phyloP scores from a whole-genome alignment of 2,797 vertebrate genomes.

The Scyliorhinus canicula region DNA sequence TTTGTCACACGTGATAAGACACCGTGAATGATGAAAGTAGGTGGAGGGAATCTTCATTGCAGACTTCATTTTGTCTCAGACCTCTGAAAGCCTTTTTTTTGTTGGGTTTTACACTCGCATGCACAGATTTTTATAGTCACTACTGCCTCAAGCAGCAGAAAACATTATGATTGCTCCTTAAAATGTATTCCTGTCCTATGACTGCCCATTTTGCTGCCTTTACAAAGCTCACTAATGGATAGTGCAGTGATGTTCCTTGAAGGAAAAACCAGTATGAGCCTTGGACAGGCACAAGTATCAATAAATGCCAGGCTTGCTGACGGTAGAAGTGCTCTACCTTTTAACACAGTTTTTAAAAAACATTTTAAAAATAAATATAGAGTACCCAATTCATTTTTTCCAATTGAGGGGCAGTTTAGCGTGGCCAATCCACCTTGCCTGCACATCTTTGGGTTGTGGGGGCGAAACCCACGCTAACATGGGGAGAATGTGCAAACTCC shows the following conservation, averaged over 20 bases:
- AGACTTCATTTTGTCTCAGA: not conserved
- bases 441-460: too few relatives aligned
- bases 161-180: not conserved
- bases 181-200: not conserved
- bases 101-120: not conserved
- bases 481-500: too few relatives aligned
- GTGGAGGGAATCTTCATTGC: not conserved
- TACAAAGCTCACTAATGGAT: not conserved
- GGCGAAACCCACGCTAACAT: too few relatives aligned
- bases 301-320: not conserved
- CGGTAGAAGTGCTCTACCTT: not conserved
- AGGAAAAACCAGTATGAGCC: not conserved
- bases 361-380: too few relatives aligned
- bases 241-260: not conserved
- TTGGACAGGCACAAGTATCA: not conserved
- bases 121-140: not conserved
- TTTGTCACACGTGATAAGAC: too few relatives aligned
- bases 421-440: too few relatives aligned
- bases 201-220: constrained; percentile 17
- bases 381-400: too few relatives aligned
- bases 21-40: too few relatives aligned
- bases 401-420: too few relatives aligned
- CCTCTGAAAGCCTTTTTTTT: not conserved
- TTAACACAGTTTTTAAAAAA: not conserved
- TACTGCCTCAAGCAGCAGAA: not conserved